Evolutionary conservation across 2,113 vertebrate species (phyloP), one percentile per base, ranked within the genome.

Genomic region (Arvicanthis niloticus): DNA sequence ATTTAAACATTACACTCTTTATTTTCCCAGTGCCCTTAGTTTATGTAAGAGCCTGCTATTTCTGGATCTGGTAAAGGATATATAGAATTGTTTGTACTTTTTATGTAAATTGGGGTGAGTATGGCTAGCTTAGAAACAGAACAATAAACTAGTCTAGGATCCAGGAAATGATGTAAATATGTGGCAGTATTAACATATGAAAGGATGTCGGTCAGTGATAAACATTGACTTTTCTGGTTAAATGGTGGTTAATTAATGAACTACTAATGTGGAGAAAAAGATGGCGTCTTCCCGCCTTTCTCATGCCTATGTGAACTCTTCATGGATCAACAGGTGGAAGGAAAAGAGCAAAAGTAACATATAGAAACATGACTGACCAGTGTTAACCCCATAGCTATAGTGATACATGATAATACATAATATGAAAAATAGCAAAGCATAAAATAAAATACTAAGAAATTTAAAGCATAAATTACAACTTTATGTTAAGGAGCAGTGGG

Each of bases 381-480:
- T 67, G 29, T 93, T 93, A 37, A 17, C 40, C 11, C 76, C 67
- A n/a, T 21, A 16, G 26, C 21, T 92, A 84, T 40, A 95, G 77
- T 77, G 87, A 53, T 15, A 11, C 40, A n/a, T 73, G 45, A 51
- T 62, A 56, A 93, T 89, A 5, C n/a, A 40, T 91, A 62, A 31
- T 21, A n/a, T 68, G 82, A 88, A 94, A 93, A 91, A 8, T 15
- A 60, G 29, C 26, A 45, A 91, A 93, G 70, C 65, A 68, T 7
- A 42, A 91, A 88, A 93, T 78, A 90, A 94, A 89, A 51, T 65
- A 70, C 65, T 88, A 16, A 73, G 82, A 92, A 95, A 84, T 91
- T 45, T 85, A 31, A 70, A 77, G 68, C 45, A 95, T 86, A 94
- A 94, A 86, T 77, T 81, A n/a, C 88, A 89, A 51, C 13, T 76